Evolutionary conservation across 2,888 invertebrate species (phyloP).

Genomic region (Yponomeuta cagnagella): DNA sequence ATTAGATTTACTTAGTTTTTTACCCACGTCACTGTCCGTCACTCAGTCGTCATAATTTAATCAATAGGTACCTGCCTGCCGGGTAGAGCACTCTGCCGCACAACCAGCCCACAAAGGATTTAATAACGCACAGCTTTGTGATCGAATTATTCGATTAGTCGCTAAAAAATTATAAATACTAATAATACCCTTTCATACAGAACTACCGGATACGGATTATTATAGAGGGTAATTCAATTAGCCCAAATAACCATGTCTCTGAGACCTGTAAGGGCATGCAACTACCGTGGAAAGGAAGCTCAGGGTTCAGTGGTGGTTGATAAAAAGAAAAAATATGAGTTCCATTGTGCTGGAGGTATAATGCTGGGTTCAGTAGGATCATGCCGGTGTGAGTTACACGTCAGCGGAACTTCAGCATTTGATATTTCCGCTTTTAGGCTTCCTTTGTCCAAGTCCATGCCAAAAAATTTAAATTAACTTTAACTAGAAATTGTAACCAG

Average conservation of each 20-base stretch:
- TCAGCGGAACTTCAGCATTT: constrained; percentile 51
- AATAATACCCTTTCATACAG: constrained; percentile 29
- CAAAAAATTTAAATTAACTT: not conserved
- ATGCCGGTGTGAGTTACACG: constrained; percentile 55
- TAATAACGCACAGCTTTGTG: constrained; percentile 29
- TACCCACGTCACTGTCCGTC: not conserved
- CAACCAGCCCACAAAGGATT: not conserved
- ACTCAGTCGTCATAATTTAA: constrained; percentile 11
- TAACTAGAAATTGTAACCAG: too few species aligned
- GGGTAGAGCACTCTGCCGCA: not conserved
- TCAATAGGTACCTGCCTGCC: constrained; percentile 7
- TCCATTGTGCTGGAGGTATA: constrained; percentile 32
- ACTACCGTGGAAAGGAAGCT: not conserved
- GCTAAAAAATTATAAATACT: not conserved
- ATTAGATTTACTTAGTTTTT: too few species aligned
- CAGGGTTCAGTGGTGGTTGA: not conserved
- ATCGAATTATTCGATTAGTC: constrained; percentile 59
- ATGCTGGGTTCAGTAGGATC: constrained; percentile 48
- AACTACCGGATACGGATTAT: constrained; percentile 51
- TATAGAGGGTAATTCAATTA: constrained; percentile 55
- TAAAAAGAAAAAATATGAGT: constrained; percentile 24
- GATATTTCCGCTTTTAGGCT: constrained; percentile 50
- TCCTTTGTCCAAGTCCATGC: not conserved
- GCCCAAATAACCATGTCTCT: constrained; percentile 30
- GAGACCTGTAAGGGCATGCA: constrained; percentile 26